These are phyloP conservation scores for Tridacna crocea DNA, from an alignment of 2,888 invertebrate species.

Conservation along the genomic window DNA sequence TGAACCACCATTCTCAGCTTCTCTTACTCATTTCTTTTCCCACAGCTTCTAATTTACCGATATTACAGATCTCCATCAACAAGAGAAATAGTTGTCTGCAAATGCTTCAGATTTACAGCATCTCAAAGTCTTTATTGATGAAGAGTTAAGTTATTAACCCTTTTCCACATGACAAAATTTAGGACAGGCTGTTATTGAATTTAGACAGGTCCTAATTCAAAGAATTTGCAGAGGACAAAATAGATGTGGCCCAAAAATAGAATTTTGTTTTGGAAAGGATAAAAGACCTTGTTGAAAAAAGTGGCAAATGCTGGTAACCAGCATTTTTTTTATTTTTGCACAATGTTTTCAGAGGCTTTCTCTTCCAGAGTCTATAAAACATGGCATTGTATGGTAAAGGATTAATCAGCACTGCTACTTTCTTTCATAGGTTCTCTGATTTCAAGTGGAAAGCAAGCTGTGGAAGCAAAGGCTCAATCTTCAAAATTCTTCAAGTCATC, in stretches of 20 bases:
- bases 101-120: too few relatives aligned
- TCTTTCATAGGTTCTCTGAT: slow-evolving; percentile 55
- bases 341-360: not conserved
- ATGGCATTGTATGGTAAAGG: not conserved
- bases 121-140: too few relatives aligned
- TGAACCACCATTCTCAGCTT: too few relatives aligned
- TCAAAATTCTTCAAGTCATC: slow-evolving; percentile 50
- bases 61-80: too few relatives aligned
- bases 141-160: not conserved
- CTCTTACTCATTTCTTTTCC: too few relatives aligned
- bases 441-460: slow-evolving; percentile 33
- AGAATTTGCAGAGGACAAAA: not conserved
- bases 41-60: too few relatives aligned
- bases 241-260: too few relatives aligned
- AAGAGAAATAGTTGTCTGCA: too few relatives aligned
- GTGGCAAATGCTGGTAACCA: not conserved
- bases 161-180: not conserved
- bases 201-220: not conserved
- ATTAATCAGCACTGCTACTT: not conserved
- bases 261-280: not conserved
- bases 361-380: not conserved
- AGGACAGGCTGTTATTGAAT: not conserved
- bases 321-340: not conserved
- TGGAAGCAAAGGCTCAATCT: slow-evolving; percentile 2
- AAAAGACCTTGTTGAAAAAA: not conserved